Conservation (phyloP, 2,888 invertebrate species). For the Emesis russula region DNA sequence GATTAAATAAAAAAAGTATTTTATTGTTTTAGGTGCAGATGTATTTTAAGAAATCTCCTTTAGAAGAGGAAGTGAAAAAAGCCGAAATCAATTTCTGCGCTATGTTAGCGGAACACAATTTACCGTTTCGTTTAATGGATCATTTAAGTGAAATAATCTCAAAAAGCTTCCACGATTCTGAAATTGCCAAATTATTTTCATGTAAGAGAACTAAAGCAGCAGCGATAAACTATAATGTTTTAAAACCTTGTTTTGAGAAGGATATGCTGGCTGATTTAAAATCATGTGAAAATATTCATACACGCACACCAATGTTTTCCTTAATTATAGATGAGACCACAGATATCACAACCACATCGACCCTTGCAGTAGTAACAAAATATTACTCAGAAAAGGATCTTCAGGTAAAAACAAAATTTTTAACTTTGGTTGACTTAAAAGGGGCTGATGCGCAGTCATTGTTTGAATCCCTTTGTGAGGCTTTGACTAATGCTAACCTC, state of each 20-base stretch:
- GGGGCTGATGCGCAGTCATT: not conserved
- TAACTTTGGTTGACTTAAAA: not conserved
- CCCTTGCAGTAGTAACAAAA: not conserved
- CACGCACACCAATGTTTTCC: not conserved
- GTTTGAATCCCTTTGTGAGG: not conserved
- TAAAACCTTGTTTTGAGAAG: not conserved
- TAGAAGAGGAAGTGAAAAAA: slow-evolving; percentile 32
- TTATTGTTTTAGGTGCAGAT: not conserved
- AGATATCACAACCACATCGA: not conserved
- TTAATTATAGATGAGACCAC: not conserved
- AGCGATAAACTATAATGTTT: not conserved
- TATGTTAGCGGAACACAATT: not conserved
- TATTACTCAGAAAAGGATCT: not conserved
- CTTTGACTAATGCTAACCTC: not conserved
- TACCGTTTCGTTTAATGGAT: slow-evolving; percentile 35
- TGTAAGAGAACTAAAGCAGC: slow-evolving; percentile 7
- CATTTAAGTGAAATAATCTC: not conserved
- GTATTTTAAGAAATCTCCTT: not conserved
- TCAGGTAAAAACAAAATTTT: not conserved
- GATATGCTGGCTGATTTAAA: not conserved
- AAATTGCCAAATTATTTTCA: not conserved
- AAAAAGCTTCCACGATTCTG: not conserved
- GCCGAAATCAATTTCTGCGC: slow-evolving; percentile 29
- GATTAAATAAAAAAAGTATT: no score
- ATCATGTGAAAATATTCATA: not conserved